Evolutionary conservation across 2,113 vertebrate genomes (phyloP).

Genomic region (Oxygymnocypris stewartii): DNA sequence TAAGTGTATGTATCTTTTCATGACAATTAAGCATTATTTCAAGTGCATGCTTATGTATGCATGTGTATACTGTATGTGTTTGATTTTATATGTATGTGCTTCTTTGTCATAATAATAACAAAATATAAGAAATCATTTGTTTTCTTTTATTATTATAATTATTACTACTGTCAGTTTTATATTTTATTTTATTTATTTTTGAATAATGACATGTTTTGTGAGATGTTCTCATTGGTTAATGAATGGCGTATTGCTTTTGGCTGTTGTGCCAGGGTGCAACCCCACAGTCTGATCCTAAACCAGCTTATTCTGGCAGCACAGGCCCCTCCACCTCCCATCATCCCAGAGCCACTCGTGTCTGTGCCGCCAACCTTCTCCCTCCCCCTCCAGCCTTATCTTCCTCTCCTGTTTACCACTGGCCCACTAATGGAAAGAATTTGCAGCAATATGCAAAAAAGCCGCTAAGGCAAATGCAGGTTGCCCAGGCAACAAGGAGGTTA

Average conservation of each 20-base stretch:
- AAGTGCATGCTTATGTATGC: too few species aligned
- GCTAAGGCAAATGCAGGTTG: conserved; percentile 60
- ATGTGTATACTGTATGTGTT: too few species aligned
- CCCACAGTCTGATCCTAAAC: neutral
- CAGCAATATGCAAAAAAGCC: conserved; percentile 54
- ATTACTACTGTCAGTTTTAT: too few species aligned
- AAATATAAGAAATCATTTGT: too few species aligned
- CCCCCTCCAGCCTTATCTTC: conserved; percentile 32
- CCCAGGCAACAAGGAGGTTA: conserved; percentile 51
- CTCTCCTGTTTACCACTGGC: conserved; percentile 37
- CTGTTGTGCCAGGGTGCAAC: neutral
- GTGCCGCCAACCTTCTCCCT: neutral
- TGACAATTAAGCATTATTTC: too few species aligned
- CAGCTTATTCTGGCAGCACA: neutral
- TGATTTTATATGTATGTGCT: too few species aligned
- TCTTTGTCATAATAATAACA: too few species aligned
- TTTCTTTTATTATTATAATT: too few species aligned
- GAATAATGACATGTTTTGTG: neutral
- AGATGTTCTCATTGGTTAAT: neutral
- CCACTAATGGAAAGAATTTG: conserved; percentile 46
- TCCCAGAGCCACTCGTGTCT: neutral
- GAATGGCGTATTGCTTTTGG: neutral
- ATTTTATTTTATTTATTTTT: too few species aligned
- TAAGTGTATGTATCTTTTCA: too few species aligned
- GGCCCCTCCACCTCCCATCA: conserved; percentile 9